Conservation (phyloP, 2,888 invertebrate species). For the Sphaeridia pumilis region DNA sequence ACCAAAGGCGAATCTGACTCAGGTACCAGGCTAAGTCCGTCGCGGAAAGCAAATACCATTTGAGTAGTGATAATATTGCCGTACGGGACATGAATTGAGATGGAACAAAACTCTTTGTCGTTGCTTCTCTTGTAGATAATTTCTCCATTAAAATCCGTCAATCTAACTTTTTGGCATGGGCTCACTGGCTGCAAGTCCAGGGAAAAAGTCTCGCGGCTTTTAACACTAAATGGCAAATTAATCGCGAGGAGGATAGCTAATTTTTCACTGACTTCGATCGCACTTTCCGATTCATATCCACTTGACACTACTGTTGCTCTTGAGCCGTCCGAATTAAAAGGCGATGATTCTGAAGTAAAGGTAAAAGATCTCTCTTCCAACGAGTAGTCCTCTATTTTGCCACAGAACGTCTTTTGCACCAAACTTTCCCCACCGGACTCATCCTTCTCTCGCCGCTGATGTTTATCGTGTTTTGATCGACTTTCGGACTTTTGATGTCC, state of each 20-base stretch:
- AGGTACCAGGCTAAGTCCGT: neutral
- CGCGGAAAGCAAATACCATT: constrained; percentile 17
- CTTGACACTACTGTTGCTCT: neutral
- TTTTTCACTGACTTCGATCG: too few species aligned
- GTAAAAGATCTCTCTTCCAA: constrained; percentile 28
- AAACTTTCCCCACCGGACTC: too few species aligned
- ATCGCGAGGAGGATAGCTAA: constrained; percentile 1
- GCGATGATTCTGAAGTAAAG: constrained; percentile 24
- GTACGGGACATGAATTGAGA: constrained; percentile 35
- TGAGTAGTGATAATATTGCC: constrained; percentile 32
- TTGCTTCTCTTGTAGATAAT: constrained; percentile 26
- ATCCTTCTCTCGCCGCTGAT: too few species aligned
- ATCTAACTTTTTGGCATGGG: constrained; percentile 31
- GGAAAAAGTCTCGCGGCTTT: constrained; percentile 27
- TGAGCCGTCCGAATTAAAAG: too few species aligned
- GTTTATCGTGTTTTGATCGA: too few species aligned
- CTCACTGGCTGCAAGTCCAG: constrained; percentile 27
- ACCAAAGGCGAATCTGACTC: neutral
- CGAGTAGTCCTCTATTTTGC: constrained; percentile 34
- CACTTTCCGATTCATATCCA: neutral
- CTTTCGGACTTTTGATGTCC: too few species aligned
- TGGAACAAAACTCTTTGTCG: constrained; percentile 27
- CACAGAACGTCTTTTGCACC: constrained; percentile 32
- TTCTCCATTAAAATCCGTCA: constrained; percentile 27
- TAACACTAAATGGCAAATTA: constrained; percentile 26